A percentile compares a stretch with the other conserved stretches of the same genome.
These are phyloP conservation scores for Mycteria americana DNA, from an alignment of 2,797 vertebrate genomes.

Conservation along the genomic window DNA sequence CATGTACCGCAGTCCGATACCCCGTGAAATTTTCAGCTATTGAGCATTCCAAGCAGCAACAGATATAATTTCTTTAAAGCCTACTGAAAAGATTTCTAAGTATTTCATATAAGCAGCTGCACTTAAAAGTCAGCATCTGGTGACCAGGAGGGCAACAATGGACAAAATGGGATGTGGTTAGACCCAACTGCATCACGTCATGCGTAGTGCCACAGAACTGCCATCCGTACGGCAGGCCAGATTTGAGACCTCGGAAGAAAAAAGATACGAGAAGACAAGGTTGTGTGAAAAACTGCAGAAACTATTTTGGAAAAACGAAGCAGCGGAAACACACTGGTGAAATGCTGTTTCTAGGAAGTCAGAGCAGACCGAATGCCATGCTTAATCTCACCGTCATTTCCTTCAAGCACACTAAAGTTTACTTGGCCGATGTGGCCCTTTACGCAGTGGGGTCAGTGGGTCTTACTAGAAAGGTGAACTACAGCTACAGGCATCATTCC, in stretches of 20 bases:
- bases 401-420: background rate
- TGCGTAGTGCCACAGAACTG: background rate
- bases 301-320: background rate
- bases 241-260: background rate
- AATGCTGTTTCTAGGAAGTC: background rate
- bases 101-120: background rate
- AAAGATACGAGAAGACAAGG: background rate
- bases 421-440: background rate
- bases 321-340: background rate
- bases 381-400: background rate
- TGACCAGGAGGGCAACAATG: background rate
- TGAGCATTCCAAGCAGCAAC: background rate
- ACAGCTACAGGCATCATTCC: background rate
- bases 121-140: background rate
- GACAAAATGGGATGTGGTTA: background rate
- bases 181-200: background rate
- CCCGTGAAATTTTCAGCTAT: background rate
- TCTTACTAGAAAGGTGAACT: background rate
- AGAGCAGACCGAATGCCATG: accelerated
- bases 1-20: accelerated
- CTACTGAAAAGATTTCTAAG: background rate
- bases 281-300: background rate
- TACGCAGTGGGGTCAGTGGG: accelerated
- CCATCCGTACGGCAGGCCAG: accelerated
- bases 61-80: background rate